These are phyloP conservation scores for Oscheius sp. DNA, from an alignment of 2,888 invertebrate genomes.

Conservation along the genomic window DNA sequence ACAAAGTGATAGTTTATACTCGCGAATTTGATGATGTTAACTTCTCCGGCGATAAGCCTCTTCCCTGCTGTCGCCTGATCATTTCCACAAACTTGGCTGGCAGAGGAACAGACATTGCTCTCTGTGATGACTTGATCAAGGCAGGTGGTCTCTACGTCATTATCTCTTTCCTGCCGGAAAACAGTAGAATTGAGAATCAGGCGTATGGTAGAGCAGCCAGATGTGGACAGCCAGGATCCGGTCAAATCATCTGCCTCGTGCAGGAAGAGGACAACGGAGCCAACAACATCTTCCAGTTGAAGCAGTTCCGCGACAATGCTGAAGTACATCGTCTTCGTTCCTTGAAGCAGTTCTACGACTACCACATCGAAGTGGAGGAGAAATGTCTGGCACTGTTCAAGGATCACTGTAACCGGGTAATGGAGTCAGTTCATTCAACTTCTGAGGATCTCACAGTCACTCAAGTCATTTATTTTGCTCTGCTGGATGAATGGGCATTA, in stretches of 20 bases:
- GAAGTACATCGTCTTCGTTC: constrained; percentile 34
- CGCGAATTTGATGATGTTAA: constrained; percentile 35
- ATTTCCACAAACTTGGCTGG: constrained; percentile 72
- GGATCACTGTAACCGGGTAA: background rate
- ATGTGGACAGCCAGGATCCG: constrained; percentile 69
- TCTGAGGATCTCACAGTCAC: background rate
- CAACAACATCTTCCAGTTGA: constrained; percentile 32
- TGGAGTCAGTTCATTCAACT: background rate
- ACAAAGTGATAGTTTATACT: constrained; percentile 15
- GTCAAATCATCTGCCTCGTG: constrained; percentile 26
- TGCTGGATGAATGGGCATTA: constrained; percentile 20
- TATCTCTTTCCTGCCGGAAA: constrained; percentile 71
- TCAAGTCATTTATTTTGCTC: constrained; percentile 23
- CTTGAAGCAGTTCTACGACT: constrained; percentile 24
- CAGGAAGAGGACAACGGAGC: background rate
- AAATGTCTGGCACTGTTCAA: constrained; percentile 19
- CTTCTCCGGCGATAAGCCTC: background rate
- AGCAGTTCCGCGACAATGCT: constrained; percentile 35
- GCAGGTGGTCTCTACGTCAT: constrained; percentile 71
- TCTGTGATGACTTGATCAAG: constrained; percentile 48
- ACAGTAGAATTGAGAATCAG: constrained; percentile 71
- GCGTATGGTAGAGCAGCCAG: constrained; percentile 71
- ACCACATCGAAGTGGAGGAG: constrained; percentile 34
- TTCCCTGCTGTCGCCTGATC: constrained; percentile 56
- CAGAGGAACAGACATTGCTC: constrained; percentile 71